Evolutionary conservation across 2,113 vertebrate genomes (phyloP), one percentile per base, ranked within the genome.

Genomic region (Erythrolamprus reginae): DNA sequence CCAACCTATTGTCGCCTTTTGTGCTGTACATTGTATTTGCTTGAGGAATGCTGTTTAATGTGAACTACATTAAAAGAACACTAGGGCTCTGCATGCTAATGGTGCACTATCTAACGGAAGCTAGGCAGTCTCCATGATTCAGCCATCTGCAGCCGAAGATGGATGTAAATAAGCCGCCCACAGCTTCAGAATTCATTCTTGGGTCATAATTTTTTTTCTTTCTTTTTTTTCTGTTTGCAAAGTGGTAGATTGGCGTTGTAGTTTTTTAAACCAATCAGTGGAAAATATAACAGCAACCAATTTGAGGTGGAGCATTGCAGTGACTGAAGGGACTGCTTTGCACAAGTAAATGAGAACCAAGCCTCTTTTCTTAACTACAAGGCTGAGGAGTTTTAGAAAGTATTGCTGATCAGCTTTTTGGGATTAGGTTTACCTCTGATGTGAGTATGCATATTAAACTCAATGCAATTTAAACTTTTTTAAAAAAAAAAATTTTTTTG

Each of bases 61-160:
- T 94, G 89, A 94, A 47, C 84, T 92, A 93, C 94, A 90, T 95
- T 93, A 89, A 88, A 70, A 65, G 92, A 94, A 93, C 95, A 91
- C 92, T 92, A 89, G 93, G 95, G 94, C 94, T 96, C 90, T 97
- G 96, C 95, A 95, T 96, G 95, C 94, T 91, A 92, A 92, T 95
- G 86, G 56, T 94, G 92, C 95, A 87, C 95, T 93, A 42, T 94
- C 94, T 88, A 91, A 93, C 92, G 89, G 52, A 38, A 95, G 92
- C 93, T 95, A 95, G 90, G 70, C 94, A 91, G 94, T 92, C 95
- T 95, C 95, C 94, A 94, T 94, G 93, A 91, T 92, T 94, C 88
- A 84, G n/a, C 90, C 88, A 90, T 94, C 92, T 87, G 45, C 87
- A 51, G 53, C 94, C 82, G 87, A 92, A 89, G 94, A 90, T 92